Evolutionary conservation across 2,113 vertebrate genomes (phyloP).

Genomic region (Heteronetta atricapilla): DNA sequence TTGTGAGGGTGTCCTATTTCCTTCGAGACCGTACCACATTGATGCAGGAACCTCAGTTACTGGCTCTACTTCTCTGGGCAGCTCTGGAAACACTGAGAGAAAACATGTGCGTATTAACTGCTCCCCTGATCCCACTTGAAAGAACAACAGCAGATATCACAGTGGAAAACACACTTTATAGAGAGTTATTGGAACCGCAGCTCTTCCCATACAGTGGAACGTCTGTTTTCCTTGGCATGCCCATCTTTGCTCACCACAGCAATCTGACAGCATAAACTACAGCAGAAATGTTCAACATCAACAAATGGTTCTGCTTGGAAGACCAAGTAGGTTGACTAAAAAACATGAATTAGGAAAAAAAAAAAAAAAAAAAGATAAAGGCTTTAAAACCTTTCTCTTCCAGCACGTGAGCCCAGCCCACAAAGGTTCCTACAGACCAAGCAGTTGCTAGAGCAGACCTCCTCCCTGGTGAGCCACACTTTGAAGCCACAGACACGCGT

Average conservation of each 20-base stretch:
- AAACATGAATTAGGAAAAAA: neutral
- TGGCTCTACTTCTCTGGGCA: neutral
- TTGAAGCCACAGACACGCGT: fast-evolving
- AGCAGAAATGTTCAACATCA: neutral
- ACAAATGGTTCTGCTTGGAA: neutral
- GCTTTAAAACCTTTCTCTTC: neutral
- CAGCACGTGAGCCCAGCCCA: neutral
- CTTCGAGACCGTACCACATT: neutral
- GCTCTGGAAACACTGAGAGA: conserved; percentile 14
- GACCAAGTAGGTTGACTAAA: neutral
- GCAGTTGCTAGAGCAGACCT: neutral
- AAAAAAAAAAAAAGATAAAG: neutral
- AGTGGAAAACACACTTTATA: neutral
- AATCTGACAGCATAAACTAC: neutral
- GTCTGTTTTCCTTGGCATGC: neutral
- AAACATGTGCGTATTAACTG: neutral
- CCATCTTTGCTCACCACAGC: neutral
- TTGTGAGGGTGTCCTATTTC: neutral
- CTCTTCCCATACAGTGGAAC: neutral
- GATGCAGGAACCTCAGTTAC: neutral
- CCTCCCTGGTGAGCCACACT: neutral
- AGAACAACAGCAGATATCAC: neutral
- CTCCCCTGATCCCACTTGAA: conserved; percentile 3
- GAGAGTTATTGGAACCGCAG: neutral
- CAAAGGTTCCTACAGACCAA: fast-evolving